phyloP scores from a whole-genome alignment of 1,140 invertebrate genomes.

The Phocides pigmalion region DNA sequence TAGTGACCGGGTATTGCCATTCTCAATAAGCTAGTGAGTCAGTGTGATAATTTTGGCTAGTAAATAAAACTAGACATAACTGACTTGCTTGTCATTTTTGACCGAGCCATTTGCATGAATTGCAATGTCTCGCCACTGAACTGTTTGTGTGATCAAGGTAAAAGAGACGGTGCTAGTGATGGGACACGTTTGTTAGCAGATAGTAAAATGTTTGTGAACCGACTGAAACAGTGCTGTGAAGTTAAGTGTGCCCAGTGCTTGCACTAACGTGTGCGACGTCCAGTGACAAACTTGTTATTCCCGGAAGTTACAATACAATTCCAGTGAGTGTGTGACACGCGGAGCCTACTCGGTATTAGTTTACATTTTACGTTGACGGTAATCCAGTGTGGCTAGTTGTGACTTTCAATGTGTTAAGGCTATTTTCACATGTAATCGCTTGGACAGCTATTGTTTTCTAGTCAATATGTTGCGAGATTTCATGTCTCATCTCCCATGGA shows the following conservation, averaged over 20 bases:
- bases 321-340: background rate
- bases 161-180: constrained; percentile 26
- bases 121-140: no score
- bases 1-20: no score
- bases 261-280: constrained; percentile 8
- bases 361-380: constrained; percentile 2
- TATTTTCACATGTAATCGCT: constrained; percentile 11
- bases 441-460: constrained; percentile 18
- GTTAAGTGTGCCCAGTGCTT: constrained; percentile 36
- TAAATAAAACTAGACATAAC: no score
- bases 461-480: constrained; percentile 16
- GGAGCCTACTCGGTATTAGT: background rate
- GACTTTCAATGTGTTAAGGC: constrained; percentile 3
- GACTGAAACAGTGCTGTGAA: constrained; percentile 45
- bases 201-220: constrained; percentile 12
- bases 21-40: no score
- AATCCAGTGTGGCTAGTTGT: constrained; percentile 5
- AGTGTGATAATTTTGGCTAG: no score
- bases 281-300: constrained; percentile 27
- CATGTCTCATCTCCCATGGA: background rate
- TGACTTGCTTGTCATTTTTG: no score
- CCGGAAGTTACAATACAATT: background rate
- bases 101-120: no score
- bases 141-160: no score
- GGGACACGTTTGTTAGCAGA: background rate